Base-by-base conservation (phyloP, 2,797 vertebrate genomes). In the Arremon aurantiirostris region DNA sequence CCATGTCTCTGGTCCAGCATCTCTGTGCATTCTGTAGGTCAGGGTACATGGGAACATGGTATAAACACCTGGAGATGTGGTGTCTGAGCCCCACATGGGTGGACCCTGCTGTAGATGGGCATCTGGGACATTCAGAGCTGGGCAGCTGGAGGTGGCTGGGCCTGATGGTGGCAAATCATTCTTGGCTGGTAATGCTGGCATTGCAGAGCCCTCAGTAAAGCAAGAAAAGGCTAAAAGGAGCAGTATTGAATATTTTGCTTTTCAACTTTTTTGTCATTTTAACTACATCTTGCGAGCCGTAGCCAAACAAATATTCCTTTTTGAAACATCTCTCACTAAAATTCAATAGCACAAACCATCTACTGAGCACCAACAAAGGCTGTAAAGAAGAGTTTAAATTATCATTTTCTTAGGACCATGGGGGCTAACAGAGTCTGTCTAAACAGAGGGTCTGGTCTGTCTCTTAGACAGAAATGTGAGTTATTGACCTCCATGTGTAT, bases 281-380 rank as follows among this genome's bases (percentile, higher is more conserved):
- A 70, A 34, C 9, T 44, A 10, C 1, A 0, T 17, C 52, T 55
- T 59, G 23, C 53, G 64, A 63, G 42, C 49, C 0, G 0, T 27
- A 8, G 1, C 42, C 49, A 35, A 76, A 81, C 24, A 73, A 85
- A 78, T 19, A 42, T 2, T 32, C 34, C 14, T 75, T 75, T 88
- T 68, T 37, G 50, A 71, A 86, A 42, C 2, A 39, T 3, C 12
- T 57, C 61, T 70, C 34, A 32, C n/a, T 59, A 60, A 65, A 50
- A 63, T 85, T 44, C 65, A 28, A 9, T 18, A 28, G 39, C 4
- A 66, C 55, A 85, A 85, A 41, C 61, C 32, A 12, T 11, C 59
- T 42, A 57, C 32, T 22, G 10, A 50, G 44, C 14, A 50, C 21
- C 14, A 73, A 82, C 42, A 84, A 78, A 79, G 53, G 75, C 4